Conservation (phyloP, 2,113 vertebrate genomes). For the Notothenia coriiceps region DNA sequence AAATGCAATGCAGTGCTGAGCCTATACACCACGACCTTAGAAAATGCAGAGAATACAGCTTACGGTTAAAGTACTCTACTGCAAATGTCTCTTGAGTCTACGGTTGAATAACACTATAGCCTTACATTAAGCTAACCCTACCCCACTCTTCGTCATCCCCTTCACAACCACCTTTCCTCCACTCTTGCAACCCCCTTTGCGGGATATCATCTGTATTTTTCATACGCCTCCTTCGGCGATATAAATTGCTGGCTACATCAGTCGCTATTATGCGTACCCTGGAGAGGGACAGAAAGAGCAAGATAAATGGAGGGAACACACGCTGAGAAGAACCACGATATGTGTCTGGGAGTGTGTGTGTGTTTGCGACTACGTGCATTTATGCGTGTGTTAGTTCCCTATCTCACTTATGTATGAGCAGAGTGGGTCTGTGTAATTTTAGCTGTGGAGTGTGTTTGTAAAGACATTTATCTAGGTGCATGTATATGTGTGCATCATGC, state of each 20-base stretch:
- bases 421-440: conserved; percentile 33
- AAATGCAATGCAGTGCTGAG: background rate
- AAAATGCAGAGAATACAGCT: conserved; percentile 13
- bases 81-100: conserved; percentile 38
- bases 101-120: conserved; percentile 42
- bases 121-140: conserved; percentile 18
- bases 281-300: conserved; percentile 62
- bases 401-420: conserved; percentile 22
- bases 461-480: conserved; percentile 4
- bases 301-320: conserved; percentile 63
- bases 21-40: background rate
- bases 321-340: conserved; percentile 58
- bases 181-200: conserved; percentile 62
- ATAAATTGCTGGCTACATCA: conserved; percentile 72
- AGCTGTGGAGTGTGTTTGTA: conserved; percentile 19
- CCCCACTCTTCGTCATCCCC: conserved; percentile 18
- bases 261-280: conserved; percentile 57
- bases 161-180: conserved; percentile 21
- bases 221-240: conserved; percentile 60
- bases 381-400: conserved; percentile 1
- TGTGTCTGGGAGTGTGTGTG: conserved; percentile 5
- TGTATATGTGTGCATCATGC: background rate
- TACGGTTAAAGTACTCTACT: conserved; percentile 25
- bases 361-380: conserved; percentile 13
- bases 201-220: conserved; percentile 68